Conservation (phyloP, 30 jellyfish, hydroid and myxozoan genomes). For the Aurelia aurita complex sp. Pacific region DNA sequence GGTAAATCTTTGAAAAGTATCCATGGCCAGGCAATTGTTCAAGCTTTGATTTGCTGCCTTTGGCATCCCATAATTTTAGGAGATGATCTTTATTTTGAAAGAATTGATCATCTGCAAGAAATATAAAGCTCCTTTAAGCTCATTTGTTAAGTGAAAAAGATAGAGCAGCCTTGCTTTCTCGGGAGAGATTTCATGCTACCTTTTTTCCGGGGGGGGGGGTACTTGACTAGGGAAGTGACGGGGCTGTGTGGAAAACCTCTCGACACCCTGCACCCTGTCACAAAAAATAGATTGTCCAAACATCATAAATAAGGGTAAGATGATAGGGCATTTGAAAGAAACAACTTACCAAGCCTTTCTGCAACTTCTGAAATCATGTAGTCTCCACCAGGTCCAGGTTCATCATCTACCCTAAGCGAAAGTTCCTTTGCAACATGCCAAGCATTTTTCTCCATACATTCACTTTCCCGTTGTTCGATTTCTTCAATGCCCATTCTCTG, state of each 20-base stretch:
- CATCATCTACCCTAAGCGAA: constrained; percentile 8
- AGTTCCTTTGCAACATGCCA: constrained; percentile 9
- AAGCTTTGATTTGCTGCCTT: neutral
- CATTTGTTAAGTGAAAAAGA: too few species aligned
- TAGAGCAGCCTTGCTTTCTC: too few species aligned
- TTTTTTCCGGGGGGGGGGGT: too few species aligned
- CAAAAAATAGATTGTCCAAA: too few species aligned
- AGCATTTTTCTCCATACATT: constrained; percentile 29
- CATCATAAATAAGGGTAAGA: too few species aligned
- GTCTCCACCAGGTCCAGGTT: constrained; percentile 17
- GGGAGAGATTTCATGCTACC: too few species aligned
- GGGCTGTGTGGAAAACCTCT: too few species aligned
- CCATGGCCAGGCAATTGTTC: neutral
- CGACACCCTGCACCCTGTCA: too few species aligned
- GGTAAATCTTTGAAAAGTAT: neutral
- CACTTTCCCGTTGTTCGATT: neutral
- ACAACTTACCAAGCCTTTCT: neutral
- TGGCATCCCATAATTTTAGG: neutral
- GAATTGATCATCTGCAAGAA: neutral
- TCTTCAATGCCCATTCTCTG: neutral
- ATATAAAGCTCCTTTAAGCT: neutral
- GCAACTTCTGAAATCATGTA: constrained; percentile 1
- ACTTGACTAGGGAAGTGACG: too few species aligned
- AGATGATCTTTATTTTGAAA: neutral
- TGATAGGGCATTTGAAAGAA: too few species aligned